Evolutionary conservation across 2,797 vertebrate genomes (phyloP).

Genomic region (Capromys pilorides): DNA sequence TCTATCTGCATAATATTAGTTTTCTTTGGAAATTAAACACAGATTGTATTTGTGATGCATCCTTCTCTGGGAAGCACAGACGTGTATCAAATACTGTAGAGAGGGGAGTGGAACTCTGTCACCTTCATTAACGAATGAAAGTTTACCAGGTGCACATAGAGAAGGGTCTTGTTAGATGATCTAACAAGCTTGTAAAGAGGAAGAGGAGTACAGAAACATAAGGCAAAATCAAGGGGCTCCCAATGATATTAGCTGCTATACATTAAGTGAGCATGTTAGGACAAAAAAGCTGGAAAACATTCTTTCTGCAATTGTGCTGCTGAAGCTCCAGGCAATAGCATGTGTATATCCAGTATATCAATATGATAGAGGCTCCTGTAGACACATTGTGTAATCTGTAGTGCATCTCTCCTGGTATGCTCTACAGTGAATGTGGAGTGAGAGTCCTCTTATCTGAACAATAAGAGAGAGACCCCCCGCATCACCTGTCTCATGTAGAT

Average conservation of each 20-base stretch:
- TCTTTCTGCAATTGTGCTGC: not conserved
- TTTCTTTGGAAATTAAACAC: slow-evolving; percentile 52
- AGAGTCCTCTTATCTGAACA: not conserved
- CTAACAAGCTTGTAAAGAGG: not conserved
- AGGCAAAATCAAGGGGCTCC: not conserved
- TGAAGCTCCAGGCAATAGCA: not conserved
- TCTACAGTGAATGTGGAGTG: not conserved
- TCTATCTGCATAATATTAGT: not conserved
- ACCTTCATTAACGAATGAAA: not conserved
- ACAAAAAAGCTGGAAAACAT: not conserved
- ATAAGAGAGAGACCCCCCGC: not conserved
- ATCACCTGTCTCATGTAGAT: not conserved
- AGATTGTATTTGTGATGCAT: not conserved
- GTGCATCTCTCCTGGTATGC: not conserved
- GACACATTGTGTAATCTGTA: no score
- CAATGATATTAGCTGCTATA: not conserved
- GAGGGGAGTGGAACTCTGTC: not conserved
- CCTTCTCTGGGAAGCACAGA: not conserved
- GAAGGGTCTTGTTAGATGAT: not conserved
- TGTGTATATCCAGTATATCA: accelerated
- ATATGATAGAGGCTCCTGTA: accelerated
- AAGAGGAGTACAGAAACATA: not conserved
- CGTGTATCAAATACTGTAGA: not conserved
- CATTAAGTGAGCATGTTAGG: not conserved
- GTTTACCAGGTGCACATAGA: not conserved